Evolutionary conservation across 2,797 vertebrate genomes (phyloP).

Genomic region (Masticophis lateralis): DNA sequence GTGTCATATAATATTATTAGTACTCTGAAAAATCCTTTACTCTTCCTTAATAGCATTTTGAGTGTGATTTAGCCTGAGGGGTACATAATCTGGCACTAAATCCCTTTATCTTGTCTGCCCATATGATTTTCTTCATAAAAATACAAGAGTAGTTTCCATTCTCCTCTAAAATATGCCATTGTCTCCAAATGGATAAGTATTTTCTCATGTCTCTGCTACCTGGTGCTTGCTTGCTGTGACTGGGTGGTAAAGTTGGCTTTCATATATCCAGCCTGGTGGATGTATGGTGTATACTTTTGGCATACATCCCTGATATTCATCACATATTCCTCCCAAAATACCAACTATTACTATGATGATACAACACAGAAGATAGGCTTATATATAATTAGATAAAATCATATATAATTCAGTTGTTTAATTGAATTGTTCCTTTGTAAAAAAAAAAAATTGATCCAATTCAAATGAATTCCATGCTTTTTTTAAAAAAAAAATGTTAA

Average conservation of each 20-base stretch:
- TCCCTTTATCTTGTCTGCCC: not conserved
- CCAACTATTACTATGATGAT: too few species aligned
- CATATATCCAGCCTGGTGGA: too few species aligned
- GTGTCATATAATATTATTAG: not conserved
- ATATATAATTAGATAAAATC: too few species aligned
- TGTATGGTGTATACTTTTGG: too few species aligned
- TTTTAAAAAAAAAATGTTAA: not conserved
- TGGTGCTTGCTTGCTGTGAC: not conserved
- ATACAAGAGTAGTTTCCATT: not conserved
- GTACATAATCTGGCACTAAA: not conserved
- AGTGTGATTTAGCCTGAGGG: not conserved
- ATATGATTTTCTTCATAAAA: not conserved
- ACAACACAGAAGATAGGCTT: too few species aligned
- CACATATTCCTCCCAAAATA: too few species aligned
- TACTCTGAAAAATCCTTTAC: not conserved
- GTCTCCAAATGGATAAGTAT: not conserved
- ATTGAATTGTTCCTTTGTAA: too few species aligned
- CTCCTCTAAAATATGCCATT: not conserved
- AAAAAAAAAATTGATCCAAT: too few species aligned
- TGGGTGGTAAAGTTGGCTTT: too few species aligned
- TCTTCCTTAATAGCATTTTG: not conserved
- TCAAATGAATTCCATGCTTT: not conserved
- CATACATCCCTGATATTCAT: too few species aligned
- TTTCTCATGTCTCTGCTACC: not conserved
- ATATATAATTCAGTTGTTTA: too few species aligned